A percentile compares a stretch with the other conserved stretches of the same genome.
phyloP scores from a whole-genome alignment of 1,140 invertebrate genomes.

The Caerostris darwini region DNA sequence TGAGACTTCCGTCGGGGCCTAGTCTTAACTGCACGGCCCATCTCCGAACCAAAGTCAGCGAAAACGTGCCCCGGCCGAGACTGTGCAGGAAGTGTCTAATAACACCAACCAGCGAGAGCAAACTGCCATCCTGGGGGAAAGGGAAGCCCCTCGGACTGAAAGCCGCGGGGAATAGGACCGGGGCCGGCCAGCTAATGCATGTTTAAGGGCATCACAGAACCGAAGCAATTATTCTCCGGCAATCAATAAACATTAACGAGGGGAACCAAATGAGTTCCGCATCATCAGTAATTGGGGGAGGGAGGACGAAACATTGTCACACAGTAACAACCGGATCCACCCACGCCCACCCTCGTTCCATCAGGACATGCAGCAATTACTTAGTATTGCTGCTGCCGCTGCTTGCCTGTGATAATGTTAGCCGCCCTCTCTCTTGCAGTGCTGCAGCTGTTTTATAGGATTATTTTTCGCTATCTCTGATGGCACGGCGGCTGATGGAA shows the following conservation, averaged over 20 bases:
- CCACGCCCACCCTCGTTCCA: not conserved
- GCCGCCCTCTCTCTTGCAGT: too few relatives aligned
- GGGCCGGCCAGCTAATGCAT: constrained; percentile 5
- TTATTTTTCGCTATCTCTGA: too few relatives aligned
- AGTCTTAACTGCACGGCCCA: not conserved
- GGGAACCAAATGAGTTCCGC: constrained; percentile 27
- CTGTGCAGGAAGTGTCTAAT: not conserved
- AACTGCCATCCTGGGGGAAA: not conserved
- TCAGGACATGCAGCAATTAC: too few relatives aligned
- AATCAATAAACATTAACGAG: constrained; percentile 54
- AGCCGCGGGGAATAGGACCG: not conserved
- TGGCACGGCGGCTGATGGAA: too few relatives aligned
- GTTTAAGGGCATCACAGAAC: constrained; percentile 46
- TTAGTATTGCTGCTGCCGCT: too few relatives aligned
- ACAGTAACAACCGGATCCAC: not conserved
- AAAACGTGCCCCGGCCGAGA: not conserved
- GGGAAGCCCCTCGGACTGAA: not conserved
- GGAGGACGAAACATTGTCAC: constrained; percentile 16
- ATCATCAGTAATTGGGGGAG: constrained; percentile 36
- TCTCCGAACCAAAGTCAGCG: not conserved
- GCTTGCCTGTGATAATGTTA: too few relatives aligned
- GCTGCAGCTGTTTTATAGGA: too few relatives aligned
- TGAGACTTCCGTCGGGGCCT: not conserved
- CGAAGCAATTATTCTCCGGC: constrained; percentile 38
- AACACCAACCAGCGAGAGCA: not conserved